A percentile compares a stretch with the other conserved stretches of the same genome.
Conservation (phyloP, 2,113 vertebrate genomes). For the Chaenocephalus aceratus region DNA sequence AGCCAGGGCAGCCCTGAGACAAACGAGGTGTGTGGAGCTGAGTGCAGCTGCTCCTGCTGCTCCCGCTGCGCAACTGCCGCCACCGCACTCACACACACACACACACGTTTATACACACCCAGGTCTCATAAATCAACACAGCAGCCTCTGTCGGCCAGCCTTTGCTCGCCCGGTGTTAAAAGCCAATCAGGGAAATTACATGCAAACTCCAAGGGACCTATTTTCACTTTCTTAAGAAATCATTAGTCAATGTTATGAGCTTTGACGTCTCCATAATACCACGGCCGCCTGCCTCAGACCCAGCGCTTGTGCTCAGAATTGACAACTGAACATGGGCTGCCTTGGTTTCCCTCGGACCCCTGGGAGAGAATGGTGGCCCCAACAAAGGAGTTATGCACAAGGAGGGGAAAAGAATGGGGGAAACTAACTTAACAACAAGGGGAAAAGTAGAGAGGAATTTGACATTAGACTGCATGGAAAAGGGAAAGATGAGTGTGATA, state of each 20-base stretch:
- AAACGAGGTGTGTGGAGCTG: slow-evolving; percentile 93
- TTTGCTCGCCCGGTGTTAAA: slow-evolving; percentile 90
- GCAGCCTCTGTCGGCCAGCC: slow-evolving; percentile 83
- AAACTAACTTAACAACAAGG: background rate
- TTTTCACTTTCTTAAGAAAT: slow-evolving; percentile 88
- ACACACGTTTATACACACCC: slow-evolving; percentile 81
- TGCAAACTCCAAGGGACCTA: slow-evolving; percentile 93
- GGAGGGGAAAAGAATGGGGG: background rate
- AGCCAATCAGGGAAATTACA: slow-evolving; percentile 99
- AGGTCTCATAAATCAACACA: slow-evolving; percentile 92
- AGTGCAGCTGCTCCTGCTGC: slow-evolving; percentile 91
- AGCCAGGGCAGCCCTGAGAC: slow-evolving; percentile 88
- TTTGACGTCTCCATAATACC: slow-evolving; percentile 81
- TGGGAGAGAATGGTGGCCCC: slow-evolving; percentile 40
- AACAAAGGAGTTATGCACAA: slow-evolving; percentile 37
- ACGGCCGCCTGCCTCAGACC: slow-evolving; percentile 63
- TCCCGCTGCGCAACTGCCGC: slow-evolving; percentile 88
- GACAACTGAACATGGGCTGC: slow-evolving; percentile 62
- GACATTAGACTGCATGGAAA: background rate
- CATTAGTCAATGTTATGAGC: slow-evolving; percentile 87
- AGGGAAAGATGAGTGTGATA: background rate
- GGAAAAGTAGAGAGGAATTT: background rate
- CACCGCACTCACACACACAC: slow-evolving; percentile 75
- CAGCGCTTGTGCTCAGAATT: slow-evolving; percentile 41
- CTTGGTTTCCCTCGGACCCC: slow-evolving; percentile 41